Evolutionary conservation across 2,888 invertebrate genomes (phyloP).

Genomic region (Aquatica leii): DNA sequence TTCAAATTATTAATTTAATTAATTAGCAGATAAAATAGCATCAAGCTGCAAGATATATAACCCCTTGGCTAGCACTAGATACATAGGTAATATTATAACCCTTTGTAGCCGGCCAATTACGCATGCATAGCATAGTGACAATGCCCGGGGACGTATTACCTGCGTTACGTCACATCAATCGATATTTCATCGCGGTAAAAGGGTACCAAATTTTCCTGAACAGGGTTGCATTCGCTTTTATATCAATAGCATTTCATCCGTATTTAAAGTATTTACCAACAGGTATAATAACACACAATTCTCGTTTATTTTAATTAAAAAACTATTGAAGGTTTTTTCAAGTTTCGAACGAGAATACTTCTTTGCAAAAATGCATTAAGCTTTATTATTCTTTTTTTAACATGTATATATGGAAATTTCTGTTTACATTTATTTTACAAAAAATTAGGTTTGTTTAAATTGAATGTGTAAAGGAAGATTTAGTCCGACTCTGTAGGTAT

Average conservation of each 20-base stretch:
- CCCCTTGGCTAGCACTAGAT: conserved; percentile 33
- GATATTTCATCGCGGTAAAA: conserved; percentile 59
- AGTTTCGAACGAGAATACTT: too few relatives aligned
- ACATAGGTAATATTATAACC: conserved; percentile 45
- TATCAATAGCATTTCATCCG: not conserved
- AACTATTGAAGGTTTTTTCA: too few relatives aligned
- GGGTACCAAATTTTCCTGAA: conserved; percentile 47
- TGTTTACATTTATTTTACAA: too few relatives aligned
- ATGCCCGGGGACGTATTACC: conserved; percentile 54
- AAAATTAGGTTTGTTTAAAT: too few relatives aligned
- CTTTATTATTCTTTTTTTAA: too few relatives aligned
- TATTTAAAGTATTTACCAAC: too few relatives aligned
- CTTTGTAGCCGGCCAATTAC: conserved; percentile 46
- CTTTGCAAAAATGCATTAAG: too few relatives aligned
- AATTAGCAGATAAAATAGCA: conserved; percentile 34
- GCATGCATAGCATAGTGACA: conserved; percentile 47
- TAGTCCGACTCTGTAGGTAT: conserved; percentile 45
- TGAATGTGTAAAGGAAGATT: not conserved
- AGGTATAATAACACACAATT: too few relatives aligned
- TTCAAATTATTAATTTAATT: conserved; percentile 32
- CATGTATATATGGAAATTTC: too few relatives aligned
- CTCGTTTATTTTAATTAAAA: too few relatives aligned
- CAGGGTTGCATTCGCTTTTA: conserved; percentile 22
- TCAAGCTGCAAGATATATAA: conserved; percentile 37
- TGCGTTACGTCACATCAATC: conserved; percentile 55